Evolutionary conservation across 1,140 invertebrate genomes (phyloP), one percentile per base, ranked within the genome.

Genomic region (Agrypnia vestita): DNA sequence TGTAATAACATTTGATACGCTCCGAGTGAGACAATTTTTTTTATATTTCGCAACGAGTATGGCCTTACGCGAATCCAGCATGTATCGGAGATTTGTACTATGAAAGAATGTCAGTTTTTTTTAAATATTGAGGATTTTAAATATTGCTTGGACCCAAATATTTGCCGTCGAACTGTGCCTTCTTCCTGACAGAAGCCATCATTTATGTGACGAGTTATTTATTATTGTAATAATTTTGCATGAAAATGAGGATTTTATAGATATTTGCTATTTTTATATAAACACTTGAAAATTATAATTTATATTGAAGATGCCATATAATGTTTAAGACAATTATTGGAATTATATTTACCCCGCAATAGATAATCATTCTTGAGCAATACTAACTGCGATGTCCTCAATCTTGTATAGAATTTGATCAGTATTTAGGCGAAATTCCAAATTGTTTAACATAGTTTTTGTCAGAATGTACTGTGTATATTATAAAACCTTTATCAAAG

Each of bases 251-350:
- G 25, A 53, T 53, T 77, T 13, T n/a, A 49, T n/a, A 19, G 35
- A 69, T 8, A 43, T 74, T 74, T 44, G 72, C 72, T 56, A 59
- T 44, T 59, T 59, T 74, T 74, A 74, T 74, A 74, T 19, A 19
- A 49, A 17, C 55, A 56, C 44, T 17, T 44, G 25, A n/a, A 47
- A 46, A 74, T 12, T 59, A 74, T 53, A 69, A 47, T 72, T 72
- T 17, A 72, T 17, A 35, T 49, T 51, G 51, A 59, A 44, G 72
- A 71, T 71, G 67, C 67, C 67, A 71, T 71, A 71, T 53, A 44
- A 67, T 47, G 44, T 67, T 67, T 44, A 67, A 35, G 25, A 35
- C 25, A 35, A 35, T 35, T 35, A 35, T 35, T 35, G 62, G n/a
- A 67, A 15, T 1, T 67, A 35, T n/a, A 43, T 67, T 17, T 44